Percentiles rank a stretch among this genome's conserved stretches.
Conservation (phyloP, 2,113 vertebrate species). For the Forbesichthys papilliferus region DNA sequence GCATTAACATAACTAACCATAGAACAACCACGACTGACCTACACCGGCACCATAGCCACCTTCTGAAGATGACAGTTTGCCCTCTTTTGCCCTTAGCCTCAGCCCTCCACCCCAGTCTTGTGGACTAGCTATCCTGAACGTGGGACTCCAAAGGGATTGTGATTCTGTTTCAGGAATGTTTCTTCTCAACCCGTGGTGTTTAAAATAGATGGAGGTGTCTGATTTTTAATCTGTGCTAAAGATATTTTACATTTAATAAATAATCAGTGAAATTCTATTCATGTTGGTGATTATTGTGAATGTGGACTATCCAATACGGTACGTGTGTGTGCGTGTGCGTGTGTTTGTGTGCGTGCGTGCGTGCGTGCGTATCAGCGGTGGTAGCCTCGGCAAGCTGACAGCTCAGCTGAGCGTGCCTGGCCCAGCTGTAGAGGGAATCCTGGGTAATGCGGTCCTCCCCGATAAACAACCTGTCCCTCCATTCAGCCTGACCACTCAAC, state of each 20-base stretch:
- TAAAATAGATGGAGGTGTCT: constrained; percentile 82
- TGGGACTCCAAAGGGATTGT: constrained; percentile 72
- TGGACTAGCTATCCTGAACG: constrained; percentile 61
- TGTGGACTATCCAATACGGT: background rate
- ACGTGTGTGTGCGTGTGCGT: constrained; percentile 5
- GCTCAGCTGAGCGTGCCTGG: constrained; percentile 80
- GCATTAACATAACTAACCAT: no score
- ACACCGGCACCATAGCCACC: no score
- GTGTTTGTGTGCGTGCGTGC: background rate
- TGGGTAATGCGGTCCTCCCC: constrained; percentile 81
- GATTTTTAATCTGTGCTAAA: constrained; percentile 87
- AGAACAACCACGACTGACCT: no score
- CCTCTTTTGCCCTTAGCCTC: constrained; percentile 63
- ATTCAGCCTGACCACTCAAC: constrained; percentile 87
- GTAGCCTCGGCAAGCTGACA: constrained; percentile 79
- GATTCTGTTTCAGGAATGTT: constrained; percentile 76
- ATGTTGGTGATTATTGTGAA: background rate
- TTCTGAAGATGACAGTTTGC: no score
- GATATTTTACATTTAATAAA: constrained; percentile 90
- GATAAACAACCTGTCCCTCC: constrained; percentile 84
- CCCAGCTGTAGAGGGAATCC: constrained; percentile 79
- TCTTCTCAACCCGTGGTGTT: constrained; percentile 78
- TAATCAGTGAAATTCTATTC: constrained; percentile 73
- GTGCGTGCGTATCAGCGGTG: constrained; percentile 54
- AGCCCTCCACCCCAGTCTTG: constrained; percentile 71